These are phyloP conservation scores for Acestrorhynchus altus DNA, from an alignment of 2,797 vertebrate species.

Conservation along the genomic window DNA sequence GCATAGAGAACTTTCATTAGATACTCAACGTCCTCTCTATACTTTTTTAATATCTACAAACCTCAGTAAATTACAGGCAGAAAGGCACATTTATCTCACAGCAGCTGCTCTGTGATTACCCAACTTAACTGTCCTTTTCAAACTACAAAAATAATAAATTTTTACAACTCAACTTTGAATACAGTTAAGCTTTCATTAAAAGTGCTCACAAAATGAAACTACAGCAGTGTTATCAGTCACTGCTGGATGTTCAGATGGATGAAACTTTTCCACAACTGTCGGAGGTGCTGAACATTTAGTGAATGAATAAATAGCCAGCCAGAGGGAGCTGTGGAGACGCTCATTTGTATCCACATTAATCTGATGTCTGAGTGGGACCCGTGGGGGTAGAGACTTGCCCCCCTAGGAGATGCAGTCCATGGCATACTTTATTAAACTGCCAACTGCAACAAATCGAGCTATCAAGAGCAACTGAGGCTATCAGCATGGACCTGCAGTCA, in stretches of 20 bases:
- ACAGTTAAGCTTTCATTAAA: neutral
- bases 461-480: neutral
- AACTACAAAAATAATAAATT: neutral
- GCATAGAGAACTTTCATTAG: neutral
- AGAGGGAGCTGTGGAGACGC: slow-evolving; percentile 43
- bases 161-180: neutral
- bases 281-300: slow-evolving; percentile 49
- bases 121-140: neutral
- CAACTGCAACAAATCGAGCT: neutral
- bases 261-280: slow-evolving; percentile 43
- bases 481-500: neutral
- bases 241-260: slow-evolving; percentile 51
- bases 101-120: neutral
- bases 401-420: slow-evolving; percentile 24
- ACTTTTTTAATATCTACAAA: neutral
- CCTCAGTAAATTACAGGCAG: neutral
- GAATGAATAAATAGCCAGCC: slow-evolving; percentile 53
- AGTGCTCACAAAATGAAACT: neutral
- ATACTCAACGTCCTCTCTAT: neutral
- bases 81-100: too few species aligned
- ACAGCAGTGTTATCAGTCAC: neutral
- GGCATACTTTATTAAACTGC: slow-evolving; percentile 25
- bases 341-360: slow-evolving; percentile 59
- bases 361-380: slow-evolving; percentile 42
- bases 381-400: neutral